phyloP scores from a whole-genome alignment of 2,797 vertebrate species.

The Luscinia megarhynchos region DNA sequence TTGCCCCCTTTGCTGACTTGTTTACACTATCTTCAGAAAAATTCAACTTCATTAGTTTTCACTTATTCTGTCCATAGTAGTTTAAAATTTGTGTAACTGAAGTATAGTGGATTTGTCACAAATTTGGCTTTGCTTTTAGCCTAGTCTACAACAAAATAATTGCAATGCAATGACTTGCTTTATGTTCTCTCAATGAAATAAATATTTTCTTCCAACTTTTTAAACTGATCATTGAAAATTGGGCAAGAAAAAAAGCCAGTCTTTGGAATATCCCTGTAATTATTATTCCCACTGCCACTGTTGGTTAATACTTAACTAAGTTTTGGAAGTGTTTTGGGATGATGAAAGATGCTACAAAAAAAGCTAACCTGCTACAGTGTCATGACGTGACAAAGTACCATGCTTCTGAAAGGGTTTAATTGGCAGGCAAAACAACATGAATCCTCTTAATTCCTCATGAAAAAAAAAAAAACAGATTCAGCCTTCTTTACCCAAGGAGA shows the following conservation, averaged over 20 bases:
- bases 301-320: conserved; percentile 32
- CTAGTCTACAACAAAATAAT: neutral
- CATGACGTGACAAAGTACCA: neutral
- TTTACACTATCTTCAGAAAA: neutral
- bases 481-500: too few relatives aligned
- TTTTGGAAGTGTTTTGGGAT: neutral
- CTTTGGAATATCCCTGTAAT: neutral
- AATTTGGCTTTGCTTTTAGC: neutral
- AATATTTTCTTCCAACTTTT: neutral
- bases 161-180: neutral
- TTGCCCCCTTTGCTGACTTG: neutral
- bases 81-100: neutral
- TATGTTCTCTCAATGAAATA: neutral
- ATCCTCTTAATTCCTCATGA: neutral
- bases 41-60: neutral
- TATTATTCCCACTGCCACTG: neutral
- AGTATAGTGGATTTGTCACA: neutral
- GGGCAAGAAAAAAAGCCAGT: neutral
- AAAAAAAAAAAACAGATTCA: neutral
- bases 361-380: neutral
- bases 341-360: conserved; percentile 3
- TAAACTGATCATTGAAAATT: neutral
- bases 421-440: neutral
- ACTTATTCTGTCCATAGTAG: neutral
- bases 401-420: neutral